These are phyloP conservation scores for Leptinotarsa texana DNA, from an alignment of 1,140 invertebrate species.

Conservation along the genomic window DNA sequence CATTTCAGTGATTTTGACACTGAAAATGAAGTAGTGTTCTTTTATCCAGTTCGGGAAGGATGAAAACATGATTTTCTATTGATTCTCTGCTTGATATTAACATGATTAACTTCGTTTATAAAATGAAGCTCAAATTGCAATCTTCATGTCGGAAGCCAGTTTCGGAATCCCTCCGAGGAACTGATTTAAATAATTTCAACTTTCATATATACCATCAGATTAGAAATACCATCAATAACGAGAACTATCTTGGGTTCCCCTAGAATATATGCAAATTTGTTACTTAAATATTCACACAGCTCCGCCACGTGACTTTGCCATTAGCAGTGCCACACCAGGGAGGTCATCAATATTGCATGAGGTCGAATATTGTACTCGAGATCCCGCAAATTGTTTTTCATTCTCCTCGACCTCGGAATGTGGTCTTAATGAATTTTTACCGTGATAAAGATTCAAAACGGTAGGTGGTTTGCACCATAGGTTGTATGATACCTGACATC, in stretches of 20 bases:
- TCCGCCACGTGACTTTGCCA: background rate
- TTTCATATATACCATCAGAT: background rate
- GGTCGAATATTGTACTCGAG: background rate
- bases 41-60: too few species aligned
- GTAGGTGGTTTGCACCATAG: background rate
- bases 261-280: conserved; percentile 2
- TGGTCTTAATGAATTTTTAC: background rate
- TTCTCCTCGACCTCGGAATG: background rate
- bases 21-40: too few species aligned
- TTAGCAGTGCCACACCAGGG: background rate
- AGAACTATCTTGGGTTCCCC: background rate
- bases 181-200: conserved; percentile 8
- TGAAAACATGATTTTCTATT: too few species aligned
- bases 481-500: background rate
- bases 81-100: background rate
- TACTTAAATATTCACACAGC: conserved; percentile 1
- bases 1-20: too few species aligned
- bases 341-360: conserved; percentile 6
- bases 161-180: background rate
- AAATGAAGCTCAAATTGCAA: background rate
- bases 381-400: conserved; percentile 5
- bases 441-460: background rate
- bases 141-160: background rate
- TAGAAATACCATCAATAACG: conserved; percentile 2
- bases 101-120: background rate